Evolutionary conservation across 2,113 vertebrate species (phyloP), one percentile per base, ranked within the genome.

Genomic region (Pantherophis guttatus): DNA sequence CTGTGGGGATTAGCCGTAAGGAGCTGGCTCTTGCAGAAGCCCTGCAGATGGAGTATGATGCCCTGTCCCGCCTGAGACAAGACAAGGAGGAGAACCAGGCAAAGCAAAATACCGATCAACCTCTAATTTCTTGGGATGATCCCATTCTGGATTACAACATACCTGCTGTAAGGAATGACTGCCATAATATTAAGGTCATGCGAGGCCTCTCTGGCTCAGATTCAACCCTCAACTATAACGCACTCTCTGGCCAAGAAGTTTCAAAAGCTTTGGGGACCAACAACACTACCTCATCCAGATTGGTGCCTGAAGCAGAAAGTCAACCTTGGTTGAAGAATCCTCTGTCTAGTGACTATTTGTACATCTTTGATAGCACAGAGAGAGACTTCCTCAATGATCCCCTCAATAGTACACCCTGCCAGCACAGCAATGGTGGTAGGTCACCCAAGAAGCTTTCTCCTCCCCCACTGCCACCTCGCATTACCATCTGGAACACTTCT

Each of bases 11-110:
- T 94, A 99, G 98, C 87, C 98, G 97, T 57, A 98, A 98, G 96
- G 99, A 99, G 97, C 98, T 99, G 97, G 99, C 99, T 2, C 97
- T 99, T 98, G 99, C 99, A 0, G 99, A 99, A 94, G 99, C 99
- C 29, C 96, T 99, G 96, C 99, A 99, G 97, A 99, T 99, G 99
- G 99, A 99, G 59, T 99, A 99, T 0, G 99, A 99, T 0, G 99
- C 99, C 0, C 96, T 99, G 0, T 98, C 99, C 70, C 98, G 98
- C 17, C 98, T 98, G 91, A 98, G 98, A 48, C 98, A 98, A 48
- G 98, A 99, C 97, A 98, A 98, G 96, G 97, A 97, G 94, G 96
- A 97, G 87, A 97, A 21, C 88, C 65, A 92, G 0, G 95, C 96
- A 87, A 98, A 97, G 96, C 97, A 96, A 93, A 94, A 11, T 0